phyloP scores from a whole-genome alignment of 2,797 vertebrate species.

The Gambusia yucatana region DNA sequence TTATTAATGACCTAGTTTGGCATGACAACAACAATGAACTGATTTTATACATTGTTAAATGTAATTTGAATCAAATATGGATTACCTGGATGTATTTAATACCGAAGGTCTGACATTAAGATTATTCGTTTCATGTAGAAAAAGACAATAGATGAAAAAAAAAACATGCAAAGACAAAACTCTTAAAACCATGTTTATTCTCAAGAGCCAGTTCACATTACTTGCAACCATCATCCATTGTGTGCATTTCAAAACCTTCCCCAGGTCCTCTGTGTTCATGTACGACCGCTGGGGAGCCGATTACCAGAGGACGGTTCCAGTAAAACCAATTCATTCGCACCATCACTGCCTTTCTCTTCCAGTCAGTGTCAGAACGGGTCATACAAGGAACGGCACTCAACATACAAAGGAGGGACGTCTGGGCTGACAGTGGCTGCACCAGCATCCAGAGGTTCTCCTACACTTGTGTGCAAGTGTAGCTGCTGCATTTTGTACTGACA shows the following conservation, averaged over 20 bases:
- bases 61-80: neutral
- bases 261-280: neutral
- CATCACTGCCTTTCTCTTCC: neutral
- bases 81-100: neutral
- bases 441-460: slow-evolving; percentile 27
- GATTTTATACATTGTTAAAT: neutral
- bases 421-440: slow-evolving; percentile 50
- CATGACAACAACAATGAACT: neutral
- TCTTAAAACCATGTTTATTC: slow-evolving; percentile 84
- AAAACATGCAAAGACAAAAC: slow-evolving; percentile 18
- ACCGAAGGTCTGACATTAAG: neutral
- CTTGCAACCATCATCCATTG: slow-evolving; percentile 67
- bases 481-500: neutral
- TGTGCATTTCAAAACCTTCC: slow-evolving; percentile 27
- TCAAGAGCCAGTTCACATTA: slow-evolving; percentile 78
- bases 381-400: slow-evolving; percentile 57
- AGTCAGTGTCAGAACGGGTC: slow-evolving; percentile 15
- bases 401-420: slow-evolving; percentile 54
- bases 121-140: neutral
- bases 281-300: neutral
- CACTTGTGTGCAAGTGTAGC: slow-evolving; percentile 17
- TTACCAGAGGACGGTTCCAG: neutral
- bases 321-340: neutral
- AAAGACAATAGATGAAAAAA: neutral
- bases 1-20: neutral